These are phyloP conservation scores for Enteromius afrohamiltoni DNA, from an alignment of 2,797 vertebrate genomes.

Conservation along the genomic window DNA sequence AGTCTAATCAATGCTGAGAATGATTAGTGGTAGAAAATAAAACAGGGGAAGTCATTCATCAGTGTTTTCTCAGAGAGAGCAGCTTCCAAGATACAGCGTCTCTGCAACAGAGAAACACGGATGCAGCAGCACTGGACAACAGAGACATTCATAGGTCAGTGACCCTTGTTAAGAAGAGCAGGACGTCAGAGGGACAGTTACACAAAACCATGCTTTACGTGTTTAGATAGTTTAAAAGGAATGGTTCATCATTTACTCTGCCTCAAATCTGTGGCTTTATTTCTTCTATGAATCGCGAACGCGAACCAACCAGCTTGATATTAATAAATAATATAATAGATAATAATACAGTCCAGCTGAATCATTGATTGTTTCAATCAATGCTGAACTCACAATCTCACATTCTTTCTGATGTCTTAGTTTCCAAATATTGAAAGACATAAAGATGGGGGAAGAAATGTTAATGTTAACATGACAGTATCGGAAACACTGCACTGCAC, in stretches of 20 bases:
- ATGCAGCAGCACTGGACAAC: conserved; percentile 13
- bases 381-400: not conserved
- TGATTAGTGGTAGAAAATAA: conserved; percentile 40
- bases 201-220: not conserved
- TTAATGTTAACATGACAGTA: not conserved
- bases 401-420: not conserved
- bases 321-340: too few relatives aligned
- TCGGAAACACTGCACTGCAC: not conserved
- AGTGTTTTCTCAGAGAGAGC: conserved; percentile 24
- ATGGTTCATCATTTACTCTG: not conserved
- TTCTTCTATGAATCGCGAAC: not conserved
- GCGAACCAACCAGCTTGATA: not conserved
- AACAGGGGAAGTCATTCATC: conserved; percentile 34
- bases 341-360: not conserved
- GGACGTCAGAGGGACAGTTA: not conserved
- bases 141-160: not conserved
- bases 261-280: not conserved
- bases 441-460: not conserved
- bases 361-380: not conserved
- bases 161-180: not conserved
- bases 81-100: not conserved
- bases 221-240: not conserved
- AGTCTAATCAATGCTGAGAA: conserved; percentile 28
- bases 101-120: conserved; percentile 13
- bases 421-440: not conserved